These are phyloP conservation scores for Xanthostigma xanthostigma DNA, from an alignment of 2,888 invertebrate genomes.

Conservation along the genomic window DNA sequence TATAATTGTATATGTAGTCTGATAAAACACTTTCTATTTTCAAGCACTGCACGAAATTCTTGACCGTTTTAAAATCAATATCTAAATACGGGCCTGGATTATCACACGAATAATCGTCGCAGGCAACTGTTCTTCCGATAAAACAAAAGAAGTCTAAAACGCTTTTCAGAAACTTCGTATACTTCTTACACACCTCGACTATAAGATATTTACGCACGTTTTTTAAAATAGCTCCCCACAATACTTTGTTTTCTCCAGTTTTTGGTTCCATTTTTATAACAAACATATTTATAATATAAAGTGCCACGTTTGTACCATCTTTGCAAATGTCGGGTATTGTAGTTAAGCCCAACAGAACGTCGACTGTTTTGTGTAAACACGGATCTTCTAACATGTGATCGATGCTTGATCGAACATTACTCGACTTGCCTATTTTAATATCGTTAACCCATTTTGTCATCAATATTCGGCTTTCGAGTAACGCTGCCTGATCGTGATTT, in stretches of 20 bases:
- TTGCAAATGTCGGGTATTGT: slow-evolving; percentile 13
- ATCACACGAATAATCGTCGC: no score
- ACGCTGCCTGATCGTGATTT: slow-evolving; percentile 10
- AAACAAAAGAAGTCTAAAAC: slow-evolving; percentile 24
- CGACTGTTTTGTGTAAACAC: slow-evolving; percentile 23
- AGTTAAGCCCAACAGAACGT: slow-evolving; percentile 20
- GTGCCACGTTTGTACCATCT: slow-evolving; percentile 15
- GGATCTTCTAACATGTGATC: slow-evolving; percentile 22
- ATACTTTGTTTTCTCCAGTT: slow-evolving; percentile 21
- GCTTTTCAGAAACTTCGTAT: slow-evolving; percentile 24
- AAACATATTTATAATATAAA: slow-evolving; percentile 19
- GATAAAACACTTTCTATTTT: no score
- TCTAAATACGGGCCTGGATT: no score
- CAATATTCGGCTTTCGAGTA: slow-evolving; percentile 19
- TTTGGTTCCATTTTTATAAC: slow-evolving; percentile 24
- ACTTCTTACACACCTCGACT: slow-evolving; percentile 21
- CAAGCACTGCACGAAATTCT: no score
- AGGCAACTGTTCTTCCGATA: background rate
- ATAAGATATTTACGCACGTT: slow-evolving; percentile 21
- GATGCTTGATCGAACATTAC: slow-evolving; percentile 19
- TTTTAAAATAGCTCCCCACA: slow-evolving; percentile 25
- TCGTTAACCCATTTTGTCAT: slow-evolving; percentile 19
- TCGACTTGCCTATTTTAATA: slow-evolving; percentile 19
- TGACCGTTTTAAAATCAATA: no score
- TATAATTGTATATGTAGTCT: no score